These are phyloP conservation scores for Callyntrura sp. DNA, from an alignment of 2,888 invertebrate species.

Conservation along the genomic window DNA sequence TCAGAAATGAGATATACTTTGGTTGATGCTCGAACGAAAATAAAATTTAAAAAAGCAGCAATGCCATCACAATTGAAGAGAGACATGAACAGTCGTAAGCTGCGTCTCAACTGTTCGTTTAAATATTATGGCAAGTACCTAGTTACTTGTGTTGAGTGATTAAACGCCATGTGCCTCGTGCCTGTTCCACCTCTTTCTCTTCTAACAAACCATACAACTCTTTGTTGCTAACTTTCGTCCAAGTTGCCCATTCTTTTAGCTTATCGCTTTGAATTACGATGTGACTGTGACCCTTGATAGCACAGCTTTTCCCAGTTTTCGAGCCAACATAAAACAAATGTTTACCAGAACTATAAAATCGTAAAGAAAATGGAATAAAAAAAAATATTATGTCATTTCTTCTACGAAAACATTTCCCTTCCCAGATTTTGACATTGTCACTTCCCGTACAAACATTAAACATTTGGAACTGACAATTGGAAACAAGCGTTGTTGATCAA, in stretches of 20 bases:
- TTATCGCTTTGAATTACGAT: too few relatives aligned
- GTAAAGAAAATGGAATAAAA: too few relatives aligned
- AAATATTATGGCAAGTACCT: constrained; percentile 16
- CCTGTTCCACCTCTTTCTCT: constrained; percentile 35
- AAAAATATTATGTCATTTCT: too few relatives aligned
- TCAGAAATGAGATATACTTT: constrained; percentile 44
- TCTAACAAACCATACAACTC: constrained; percentile 25
- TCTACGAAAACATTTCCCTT: too few relatives aligned
- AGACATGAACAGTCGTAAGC: constrained; percentile 22
- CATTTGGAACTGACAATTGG: too few relatives aligned
- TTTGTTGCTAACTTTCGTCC: constrained; percentile 30
- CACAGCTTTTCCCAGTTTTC: too few relatives aligned
- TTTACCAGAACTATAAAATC: too few relatives aligned
- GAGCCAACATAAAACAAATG: too few relatives aligned
- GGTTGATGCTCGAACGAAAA: constrained; percentile 23
- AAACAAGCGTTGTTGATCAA: too few relatives aligned
- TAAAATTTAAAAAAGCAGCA: constrained; percentile 14
- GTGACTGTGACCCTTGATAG: too few relatives aligned
- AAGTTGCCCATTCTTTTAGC: not conserved
- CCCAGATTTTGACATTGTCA: too few relatives aligned
- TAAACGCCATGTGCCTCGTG: constrained; percentile 29
- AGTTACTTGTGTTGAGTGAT: not conserved
- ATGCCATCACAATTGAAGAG: not conserved
- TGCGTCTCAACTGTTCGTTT: not conserved
- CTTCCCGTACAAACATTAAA: too few relatives aligned